Percentiles rank a stretch among this genome's conserved stretches.
phyloP scores from a whole-genome alignment of 2,113 vertebrate species.

The Eleginops maclovinus region DNA sequence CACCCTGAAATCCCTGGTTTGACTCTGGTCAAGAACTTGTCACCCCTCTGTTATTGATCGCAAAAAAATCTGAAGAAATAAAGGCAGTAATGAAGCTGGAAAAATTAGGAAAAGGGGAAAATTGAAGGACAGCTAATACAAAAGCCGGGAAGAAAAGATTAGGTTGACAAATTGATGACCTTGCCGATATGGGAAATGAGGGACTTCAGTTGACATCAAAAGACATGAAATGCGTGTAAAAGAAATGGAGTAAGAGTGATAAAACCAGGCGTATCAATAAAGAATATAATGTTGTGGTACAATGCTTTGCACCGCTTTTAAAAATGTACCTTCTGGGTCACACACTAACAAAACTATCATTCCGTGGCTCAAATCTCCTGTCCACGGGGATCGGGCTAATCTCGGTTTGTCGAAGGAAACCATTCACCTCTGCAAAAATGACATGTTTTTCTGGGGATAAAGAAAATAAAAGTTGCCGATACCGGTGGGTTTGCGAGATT shows the following conservation, averaged over 20 bases:
- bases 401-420: slow-evolving; percentile 30
- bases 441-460: background rate
- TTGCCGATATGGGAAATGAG: slow-evolving; percentile 22
- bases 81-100: background rate
- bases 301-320: slow-evolving; percentile 19
- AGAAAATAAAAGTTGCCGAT: slow-evolving; percentile 27
- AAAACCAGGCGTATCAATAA: background rate
- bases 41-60: background rate
- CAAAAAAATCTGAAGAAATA: background rate
- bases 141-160: slow-evolving; percentile 9
- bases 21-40: slow-evolving; percentile 7
- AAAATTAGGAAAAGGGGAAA: background rate
- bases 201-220: background rate
- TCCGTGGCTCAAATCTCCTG: slow-evolving; percentile 40
- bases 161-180: slow-evolving; percentile 38
- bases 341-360: slow-evolving; percentile 26
- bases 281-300: slow-evolving; percentile 18
- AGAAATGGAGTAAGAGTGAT: background rate
- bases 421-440: slow-evolving; percentile 30
- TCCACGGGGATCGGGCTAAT: slow-evolving; percentile 16
- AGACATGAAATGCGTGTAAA: slow-evolving; percentile 3
- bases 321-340: slow-evolving; percentile 26
- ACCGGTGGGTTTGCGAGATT: slow-evolving; percentile 26
- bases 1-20: background rate
- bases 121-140: slow-evolving; percentile 3